Evolutionary conservation across 2,113 vertebrate genomes (phyloP), one percentile per base, ranked within the genome.

Genomic region (Trichechus manatus): DNA sequence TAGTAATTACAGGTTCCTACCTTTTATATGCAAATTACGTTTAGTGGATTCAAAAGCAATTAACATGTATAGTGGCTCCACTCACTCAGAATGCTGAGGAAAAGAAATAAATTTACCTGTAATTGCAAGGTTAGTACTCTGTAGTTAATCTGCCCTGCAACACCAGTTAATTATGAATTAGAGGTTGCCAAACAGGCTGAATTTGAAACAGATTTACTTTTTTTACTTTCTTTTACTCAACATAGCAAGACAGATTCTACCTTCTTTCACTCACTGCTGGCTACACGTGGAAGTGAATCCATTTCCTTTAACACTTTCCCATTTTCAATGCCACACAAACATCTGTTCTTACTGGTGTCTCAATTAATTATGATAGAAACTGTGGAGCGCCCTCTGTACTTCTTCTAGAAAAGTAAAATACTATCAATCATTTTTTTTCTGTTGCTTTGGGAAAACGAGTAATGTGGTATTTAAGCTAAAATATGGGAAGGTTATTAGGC

Each of bases 91-190:
- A 94, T 86, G 36, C 47, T 83, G 68, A 59, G 61, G 64, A 87
- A 42, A 85, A 89, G 83, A 93, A 59, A 94, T 78, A 95, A 63
- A 95, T 39, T 74, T 88, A 96, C 80, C 70, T 85, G 61, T 92
- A 94, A 95, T 95, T 97, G 84, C 72, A 61, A 93, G 68, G 82
- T 96, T 94, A 85, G 59, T 77, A 91, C 66, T 63, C 92, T 92
- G 72, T 89, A 97, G 97, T 97, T 97, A 97, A 94, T 92, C 86
- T 96, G 74, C 80, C 77, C 27, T 92, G 78, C 93, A 97, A 93
- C 31, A 83, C 56, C 29, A 80, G 93, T 81, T 97, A 92, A 93
- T 97, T 90, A 72, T 85, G 81, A 96, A 97, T 92, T 92, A 97
- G 93, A 95, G 90, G 78, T 96, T 97, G 79, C 79, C 82, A 96